Base-by-base conservation (phyloP, 2,888 invertebrate genomes). In the Tetragonisca angustula region DNA sequence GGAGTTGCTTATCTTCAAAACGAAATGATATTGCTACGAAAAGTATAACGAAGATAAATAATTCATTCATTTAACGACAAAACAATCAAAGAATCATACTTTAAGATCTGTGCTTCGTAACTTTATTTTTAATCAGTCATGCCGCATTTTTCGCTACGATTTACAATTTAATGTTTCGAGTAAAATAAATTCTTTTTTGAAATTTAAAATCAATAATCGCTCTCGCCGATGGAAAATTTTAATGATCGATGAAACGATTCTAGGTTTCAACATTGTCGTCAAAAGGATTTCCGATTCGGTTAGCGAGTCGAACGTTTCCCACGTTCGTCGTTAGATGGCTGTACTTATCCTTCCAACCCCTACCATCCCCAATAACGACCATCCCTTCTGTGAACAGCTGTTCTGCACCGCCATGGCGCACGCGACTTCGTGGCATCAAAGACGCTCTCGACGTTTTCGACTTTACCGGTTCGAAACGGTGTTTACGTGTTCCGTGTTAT, bases 341-440 rank as follows among this genome's bases (percentile, higher is more conserved):
- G 11, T 21, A 27, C 52, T 24, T 62, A 71, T 67, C 36, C 36
- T 49, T n/a, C 4, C 24, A 76, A 69, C 69, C 73, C 67, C 32
- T 71, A 59, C n/a, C 56, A 81, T n/a, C 77, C 79, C 84, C 13
- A 73, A 59, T 67, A 79, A 76, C 79, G 81, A 79, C 79, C 74
- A 70, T 67, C 79, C 83, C 74, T 62, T 59, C 73, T 36, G 71
- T 62, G 81, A 89, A 87, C 89, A 89, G 89, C 89, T 90, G 89
- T 90, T 90, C 79, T 59, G 76, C 76, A 84, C 80, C 88, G 89
- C 85, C 86, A 90, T 90, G 89, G 89, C 90, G 86, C 90, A 88
- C 89, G 88, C 87, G 87, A 90, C 88, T 79, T 81, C 77, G 79
- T 79, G 77, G 75, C 82, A 79, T 86, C 85, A 77, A 81, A 90